Percentiles rank a stretch among this genome's conserved stretches.
These are phyloP conservation scores for Ennomos erosarius DNA, from an alignment of 2,888 invertebrate genomes.

Conservation along the genomic window DNA sequence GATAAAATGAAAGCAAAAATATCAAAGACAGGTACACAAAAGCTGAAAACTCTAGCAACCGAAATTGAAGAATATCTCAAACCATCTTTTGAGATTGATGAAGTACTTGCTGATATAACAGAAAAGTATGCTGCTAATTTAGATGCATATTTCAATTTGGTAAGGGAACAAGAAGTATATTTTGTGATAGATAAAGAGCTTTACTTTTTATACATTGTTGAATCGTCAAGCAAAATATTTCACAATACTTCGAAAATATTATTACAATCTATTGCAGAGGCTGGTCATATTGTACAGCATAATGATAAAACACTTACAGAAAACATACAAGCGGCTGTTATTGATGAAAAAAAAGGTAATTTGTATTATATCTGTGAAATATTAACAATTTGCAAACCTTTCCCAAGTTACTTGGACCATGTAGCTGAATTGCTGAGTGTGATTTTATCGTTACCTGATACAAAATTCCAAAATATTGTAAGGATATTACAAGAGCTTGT, in stretches of 20 bases:
- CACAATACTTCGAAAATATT: neutral
- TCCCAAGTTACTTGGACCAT: constrained; percentile 52
- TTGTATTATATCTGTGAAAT: constrained; percentile 10
- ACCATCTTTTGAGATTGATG: neutral
- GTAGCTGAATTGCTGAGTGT: constrained; percentile 46
- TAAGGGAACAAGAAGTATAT: neutral
- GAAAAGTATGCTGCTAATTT: neutral
- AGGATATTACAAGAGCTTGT: constrained; percentile 28
- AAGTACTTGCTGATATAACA: constrained; percentile 1
- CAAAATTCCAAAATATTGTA: constrained; percentile 39
- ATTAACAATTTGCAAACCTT: constrained; percentile 48
- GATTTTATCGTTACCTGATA: constrained; percentile 44
- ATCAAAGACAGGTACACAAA: neutral
- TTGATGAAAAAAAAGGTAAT: constrained; percentile 7
- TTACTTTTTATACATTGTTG: constrained; percentile 11
- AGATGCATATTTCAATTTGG: constrained; percentile 1
- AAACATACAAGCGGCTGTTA: neutral
- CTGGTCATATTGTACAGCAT: neutral
- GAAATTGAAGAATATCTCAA: neutral
- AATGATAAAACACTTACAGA: neutral
- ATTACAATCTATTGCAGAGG: neutral
- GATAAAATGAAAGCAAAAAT: no score
- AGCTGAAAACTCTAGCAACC: constrained; percentile 1
- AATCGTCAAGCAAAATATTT: constrained; percentile 10
- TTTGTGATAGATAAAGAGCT: constrained; percentile 8